Percentiles rank a stretch among this genome's conserved stretches.
These are phyloP conservation scores for Camelus bactrianus DNA, from an alignment of 2,113 vertebrate genomes.

Conservation along the genomic window DNA sequence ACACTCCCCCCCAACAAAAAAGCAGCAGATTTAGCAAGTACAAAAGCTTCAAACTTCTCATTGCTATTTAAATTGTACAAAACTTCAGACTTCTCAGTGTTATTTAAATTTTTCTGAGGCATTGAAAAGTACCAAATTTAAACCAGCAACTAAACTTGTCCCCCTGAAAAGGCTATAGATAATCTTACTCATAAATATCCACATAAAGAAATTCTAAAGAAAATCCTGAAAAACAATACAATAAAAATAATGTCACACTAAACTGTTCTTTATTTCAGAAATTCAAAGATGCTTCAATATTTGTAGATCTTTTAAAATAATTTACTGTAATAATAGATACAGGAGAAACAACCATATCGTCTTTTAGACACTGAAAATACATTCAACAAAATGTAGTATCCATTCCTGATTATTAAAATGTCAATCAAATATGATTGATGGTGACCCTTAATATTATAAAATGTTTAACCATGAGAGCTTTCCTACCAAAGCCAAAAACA, in stretches of 20 bases:
- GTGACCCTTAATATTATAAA: neutral
- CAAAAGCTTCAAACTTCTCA: neutral
- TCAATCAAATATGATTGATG: neutral
- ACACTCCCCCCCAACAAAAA: accelerated
- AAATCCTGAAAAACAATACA: neutral
- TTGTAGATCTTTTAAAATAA: neutral
- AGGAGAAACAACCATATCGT: neutral
- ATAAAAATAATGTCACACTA: neutral
- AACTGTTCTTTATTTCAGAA: neutral
- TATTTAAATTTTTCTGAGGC: neutral
- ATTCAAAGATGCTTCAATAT: neutral
- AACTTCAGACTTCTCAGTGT: neutral
- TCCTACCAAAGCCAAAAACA: neutral
- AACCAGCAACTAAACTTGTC: neutral
- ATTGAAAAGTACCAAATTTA: neutral
- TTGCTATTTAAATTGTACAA: neutral
- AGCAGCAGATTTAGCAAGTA: neutral
- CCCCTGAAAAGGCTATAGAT: neutral
- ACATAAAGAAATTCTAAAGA: neutral
- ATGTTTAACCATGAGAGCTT: neutral
- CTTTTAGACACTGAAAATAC: neutral
- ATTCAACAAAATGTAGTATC: neutral
- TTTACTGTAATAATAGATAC: neutral
- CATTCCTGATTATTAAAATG: neutral
- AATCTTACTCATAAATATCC: neutral